Evolutionary conservation across 2,113 vertebrate species (phyloP).

Genomic region (Indicator indicator): DNA sequence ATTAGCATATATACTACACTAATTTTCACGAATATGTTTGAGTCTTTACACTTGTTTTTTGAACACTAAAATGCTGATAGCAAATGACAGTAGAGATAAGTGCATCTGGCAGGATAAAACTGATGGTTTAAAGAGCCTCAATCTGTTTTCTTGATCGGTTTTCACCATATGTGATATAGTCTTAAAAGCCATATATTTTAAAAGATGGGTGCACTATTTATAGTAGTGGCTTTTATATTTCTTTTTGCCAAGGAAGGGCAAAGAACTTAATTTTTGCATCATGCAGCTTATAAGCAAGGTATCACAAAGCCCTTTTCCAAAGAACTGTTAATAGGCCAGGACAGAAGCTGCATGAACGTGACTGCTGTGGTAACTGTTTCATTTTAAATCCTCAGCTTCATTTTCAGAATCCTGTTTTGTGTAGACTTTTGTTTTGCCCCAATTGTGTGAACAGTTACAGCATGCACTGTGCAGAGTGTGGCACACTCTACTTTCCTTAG

Average conservation of each 20-base stretch:
- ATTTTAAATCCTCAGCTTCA: background rate
- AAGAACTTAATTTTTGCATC: slow-evolving; percentile 49
- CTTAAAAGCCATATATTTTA: slow-evolving; percentile 44
- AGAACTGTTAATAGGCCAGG: background rate
- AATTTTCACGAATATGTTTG: slow-evolving; percentile 46
- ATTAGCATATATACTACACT: slow-evolving; percentile 56
- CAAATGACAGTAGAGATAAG: slow-evolving; percentile 59
- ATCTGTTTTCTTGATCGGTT: slow-evolving; percentile 68
- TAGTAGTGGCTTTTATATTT: slow-evolving; percentile 30
- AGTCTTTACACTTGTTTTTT: slow-evolving; percentile 36
- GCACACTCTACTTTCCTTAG: background rate
- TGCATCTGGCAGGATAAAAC: slow-evolving; percentile 56
- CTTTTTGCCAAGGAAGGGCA: slow-evolving; percentile 32
- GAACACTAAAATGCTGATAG: slow-evolving; percentile 54
- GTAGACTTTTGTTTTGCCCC: background rate
- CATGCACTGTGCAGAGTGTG: fast-evolving
- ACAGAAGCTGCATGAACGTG: background rate
- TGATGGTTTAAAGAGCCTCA: slow-evolving; percentile 56
- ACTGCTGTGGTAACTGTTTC: background rate
- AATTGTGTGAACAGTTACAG: background rate
- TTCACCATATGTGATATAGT: slow-evolving; percentile 29
- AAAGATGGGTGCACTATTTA: slow-evolving; percentile 27
- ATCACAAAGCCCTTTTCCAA: slow-evolving; percentile 6
- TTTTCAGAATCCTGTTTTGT: background rate
- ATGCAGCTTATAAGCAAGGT: slow-evolving; percentile 12